phyloP scores from a whole-genome alignment of 2,797 vertebrate genomes.

The Sciaenops ocellatus region DNA sequence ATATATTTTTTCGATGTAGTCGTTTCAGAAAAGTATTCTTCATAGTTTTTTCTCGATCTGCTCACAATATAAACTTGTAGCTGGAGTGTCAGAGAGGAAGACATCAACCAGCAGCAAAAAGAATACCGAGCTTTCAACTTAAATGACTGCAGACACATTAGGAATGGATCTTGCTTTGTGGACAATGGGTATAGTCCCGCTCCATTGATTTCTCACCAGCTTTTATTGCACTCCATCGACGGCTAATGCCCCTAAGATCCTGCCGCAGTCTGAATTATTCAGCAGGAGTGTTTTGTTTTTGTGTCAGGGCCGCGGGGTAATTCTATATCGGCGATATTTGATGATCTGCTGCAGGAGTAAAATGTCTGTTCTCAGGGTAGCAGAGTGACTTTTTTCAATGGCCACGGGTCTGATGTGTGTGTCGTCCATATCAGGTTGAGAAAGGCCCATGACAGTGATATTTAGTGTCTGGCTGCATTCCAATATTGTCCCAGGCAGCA shows the following conservation, averaged over 20 bases:
- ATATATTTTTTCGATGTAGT: neutral
- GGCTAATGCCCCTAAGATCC: constrained; percentile 82
- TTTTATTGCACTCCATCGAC: constrained; percentile 83
- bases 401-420: constrained; percentile 51
- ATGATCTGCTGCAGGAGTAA: constrained; percentile 78
- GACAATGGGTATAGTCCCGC: constrained; percentile 80
- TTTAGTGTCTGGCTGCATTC: constrained; percentile 70
- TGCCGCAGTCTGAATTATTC: constrained; percentile 84
- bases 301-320: constrained; percentile 79
- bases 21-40: neutral
- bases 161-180: constrained; percentile 78
- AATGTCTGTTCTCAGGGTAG: constrained; percentile 68
- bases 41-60: neutral
- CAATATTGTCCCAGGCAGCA: constrained; percentile 60
- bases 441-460: constrained; percentile 61
- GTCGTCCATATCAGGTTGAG: constrained; percentile 70
- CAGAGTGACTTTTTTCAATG: constrained; percentile 60
- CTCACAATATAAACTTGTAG: constrained; percentile 17
- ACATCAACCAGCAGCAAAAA: constrained; percentile 64
- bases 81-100: constrained; percentile 51
- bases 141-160: constrained; percentile 77
- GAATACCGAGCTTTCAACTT: constrained; percentile 69
- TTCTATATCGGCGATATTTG: constrained; percentile 78
- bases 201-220: constrained; percentile 83
- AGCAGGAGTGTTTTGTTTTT: constrained; percentile 83